These are phyloP conservation scores for Oenanthe oenanthe DNA, from an alignment of 2,113 vertebrate species.

Conservation along the genomic window DNA sequence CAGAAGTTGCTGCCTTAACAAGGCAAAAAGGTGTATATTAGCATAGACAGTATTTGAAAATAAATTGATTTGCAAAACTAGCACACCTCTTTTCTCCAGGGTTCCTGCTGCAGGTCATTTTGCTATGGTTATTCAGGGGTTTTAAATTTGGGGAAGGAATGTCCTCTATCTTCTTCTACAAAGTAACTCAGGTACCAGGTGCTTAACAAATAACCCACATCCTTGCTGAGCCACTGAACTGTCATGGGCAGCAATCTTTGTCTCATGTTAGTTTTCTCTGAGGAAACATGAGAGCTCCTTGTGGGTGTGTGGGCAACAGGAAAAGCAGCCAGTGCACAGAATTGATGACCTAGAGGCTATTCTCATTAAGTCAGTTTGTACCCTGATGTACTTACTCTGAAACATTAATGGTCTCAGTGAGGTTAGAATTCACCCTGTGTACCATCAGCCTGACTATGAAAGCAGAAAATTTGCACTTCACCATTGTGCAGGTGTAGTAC, in stretches of 20 bases:
- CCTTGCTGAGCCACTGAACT: not conserved
- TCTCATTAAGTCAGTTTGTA: not conserved
- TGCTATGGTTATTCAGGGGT: not conserved
- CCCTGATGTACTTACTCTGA: conserved; percentile 35
- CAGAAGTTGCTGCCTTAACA: not conserved
- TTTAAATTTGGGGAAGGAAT: not conserved
- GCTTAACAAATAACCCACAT: not conserved
- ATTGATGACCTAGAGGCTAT: not conserved
- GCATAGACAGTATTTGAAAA: not conserved
- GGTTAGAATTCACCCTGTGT: not conserved
- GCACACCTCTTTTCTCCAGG: not conserved
- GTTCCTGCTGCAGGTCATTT: not conserved
- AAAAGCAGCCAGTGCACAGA: not conserved
- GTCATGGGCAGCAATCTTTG: not conserved
- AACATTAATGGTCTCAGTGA: not conserved
- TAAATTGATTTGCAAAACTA: not conserved
- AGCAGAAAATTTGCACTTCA: not conserved
- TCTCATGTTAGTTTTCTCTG: not conserved
- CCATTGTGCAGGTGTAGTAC: not conserved
- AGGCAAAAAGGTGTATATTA: not conserved
- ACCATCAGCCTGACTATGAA: not conserved
- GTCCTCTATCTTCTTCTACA: not conserved
- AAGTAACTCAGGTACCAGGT: not conserved
- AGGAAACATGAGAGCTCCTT: not conserved
- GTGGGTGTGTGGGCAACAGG: not conserved